Base-by-base conservation (phyloP, 2,113 vertebrate genomes). In the Mus pahari region DNA sequence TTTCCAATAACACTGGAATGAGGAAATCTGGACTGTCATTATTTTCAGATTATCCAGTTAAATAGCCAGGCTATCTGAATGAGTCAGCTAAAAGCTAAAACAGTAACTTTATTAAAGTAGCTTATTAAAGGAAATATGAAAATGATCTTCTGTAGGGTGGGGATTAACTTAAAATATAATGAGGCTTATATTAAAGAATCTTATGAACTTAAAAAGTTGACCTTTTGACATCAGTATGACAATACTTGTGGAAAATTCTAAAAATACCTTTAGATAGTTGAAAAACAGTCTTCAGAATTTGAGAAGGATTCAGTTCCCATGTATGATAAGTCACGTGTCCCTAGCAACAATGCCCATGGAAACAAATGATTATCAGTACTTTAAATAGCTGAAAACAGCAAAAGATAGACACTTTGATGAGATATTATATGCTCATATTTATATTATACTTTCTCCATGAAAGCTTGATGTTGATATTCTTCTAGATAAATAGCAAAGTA, bases 41-140 rank as follows among this genome's bases (percentile, higher is more conserved):
- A 89, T 83, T 95, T 94, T 95, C 94, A 94, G 92, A 91, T 96
- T 87, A 93, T 14, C 81, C 28, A 24, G 89, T 87, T 77, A 92
- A 78, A 60, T 77, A 91, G 3, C 73, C 33, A 77, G 64, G 48
- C 22, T 83, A 50, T 84, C 31, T 87, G 68, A 39, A 33, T 83
- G 91, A 82, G 22, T 96, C 87, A 89, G 78, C 83, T 81, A 74
- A 94, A 96, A 96, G 48, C 60, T 74, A 71, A 71, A 91, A 86
- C 22, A 55, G 94, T 82, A 39, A 22, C 90, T 81, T 81, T 91
- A 92, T 92, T 88, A 73, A 91, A 88, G 79, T 64, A 81, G 28
- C 14, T 82, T 88, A 92, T 91, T 92, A 90, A 91, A 95, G 16
- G 7, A 93, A 94, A 55, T 45, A 64, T 22, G 7, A 84, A 73